A percentile compares a stretch with the other conserved stretches of the same genome.
phyloP scores from a whole-genome alignment of 2,888 invertebrate genomes.

The Matsumyia berberina region DNA sequence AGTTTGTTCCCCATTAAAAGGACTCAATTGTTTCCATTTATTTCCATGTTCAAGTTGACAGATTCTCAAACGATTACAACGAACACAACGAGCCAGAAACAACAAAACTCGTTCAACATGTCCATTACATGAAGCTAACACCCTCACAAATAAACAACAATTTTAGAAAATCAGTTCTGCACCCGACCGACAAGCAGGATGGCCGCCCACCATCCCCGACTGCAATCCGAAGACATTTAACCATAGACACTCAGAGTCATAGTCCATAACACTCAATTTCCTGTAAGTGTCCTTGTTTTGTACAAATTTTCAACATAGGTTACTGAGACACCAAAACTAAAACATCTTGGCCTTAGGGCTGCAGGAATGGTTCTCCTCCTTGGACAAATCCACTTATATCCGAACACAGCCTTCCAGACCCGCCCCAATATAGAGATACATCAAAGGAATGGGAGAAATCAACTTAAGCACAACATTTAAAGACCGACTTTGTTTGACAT shows the following conservation, averaged over 20 bases:
- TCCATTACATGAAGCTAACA: constrained; percentile 68
- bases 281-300: constrained; percentile 67
- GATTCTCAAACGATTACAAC: constrained; percentile 60
- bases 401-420: neutral
- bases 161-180: constrained; percentile 64
- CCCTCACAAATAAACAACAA: constrained; percentile 65
- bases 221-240: constrained; percentile 58
- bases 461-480: constrained; percentile 37
- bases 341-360: constrained; percentile 48
- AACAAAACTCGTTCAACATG: constrained; percentile 72
- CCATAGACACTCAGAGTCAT: constrained; percentile 61
- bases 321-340: constrained; percentile 58
- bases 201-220: neutral
- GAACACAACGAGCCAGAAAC: constrained; percentile 46
- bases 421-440: neutral
- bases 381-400: constrained; percentile 50
- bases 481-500: constrained; percentile 47
- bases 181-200: constrained; percentile 33
- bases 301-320: constrained; percentile 61
- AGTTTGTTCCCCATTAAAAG: neutral
- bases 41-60: constrained; percentile 64
- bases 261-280: constrained; percentile 68
- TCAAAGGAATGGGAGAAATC: constrained; percentile 25
- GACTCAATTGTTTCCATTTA: constrained; percentile 49
- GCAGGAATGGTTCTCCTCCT: neutral